Evolutionary conservation across 2,797 vertebrate genomes (phyloP).

Genomic region (Leptatherina wallacei): DNA sequence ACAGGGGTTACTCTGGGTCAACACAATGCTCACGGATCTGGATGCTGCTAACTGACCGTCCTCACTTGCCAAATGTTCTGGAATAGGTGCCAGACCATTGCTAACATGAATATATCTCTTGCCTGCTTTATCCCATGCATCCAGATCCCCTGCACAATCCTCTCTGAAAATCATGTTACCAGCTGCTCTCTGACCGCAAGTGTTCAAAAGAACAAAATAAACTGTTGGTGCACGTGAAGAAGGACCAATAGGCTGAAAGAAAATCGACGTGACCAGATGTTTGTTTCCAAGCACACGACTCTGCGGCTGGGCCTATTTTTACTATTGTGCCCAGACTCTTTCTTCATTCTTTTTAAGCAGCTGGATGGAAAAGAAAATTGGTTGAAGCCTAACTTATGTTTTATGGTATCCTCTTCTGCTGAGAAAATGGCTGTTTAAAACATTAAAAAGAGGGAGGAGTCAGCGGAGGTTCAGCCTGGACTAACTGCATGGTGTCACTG

Average conservation of each 20-base stretch:
- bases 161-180: conserved; percentile 76
- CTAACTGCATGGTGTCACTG: conserved; percentile 51
- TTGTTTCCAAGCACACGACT: conserved; percentile 83
- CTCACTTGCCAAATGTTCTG: conserved; percentile 53
- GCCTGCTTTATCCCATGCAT: conserved; percentile 58
- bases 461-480: conserved; percentile 63
- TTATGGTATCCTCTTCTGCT: conserved; percentile 83
- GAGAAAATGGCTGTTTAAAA: conserved; percentile 81
- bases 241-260: conserved; percentile 72
- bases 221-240: conserved; percentile 75
- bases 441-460: conserved; percentile 83
- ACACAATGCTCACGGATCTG: conserved; percentile 33
- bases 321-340: conserved; percentile 83
- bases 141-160: conserved; percentile 66
- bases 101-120: conserved; percentile 68
- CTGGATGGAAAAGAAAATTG: conserved; percentile 84
- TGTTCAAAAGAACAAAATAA: conserved; percentile 83
- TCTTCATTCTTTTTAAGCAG: conserved; percentile 81
- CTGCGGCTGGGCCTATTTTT: conserved; percentile 84
- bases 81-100: conserved; percentile 69
- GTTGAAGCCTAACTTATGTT: conserved; percentile 81
- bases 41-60: conserved; percentile 34
- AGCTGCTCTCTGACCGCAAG: conserved; percentile 78
- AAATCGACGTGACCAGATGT: conserved; percentile 83
- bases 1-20: conserved; percentile 56